Evolutionary conservation across 2,797 vertebrate species (phyloP), one percentile per base, ranked within the genome.

Genomic region (Pipistrellus pipistrellus): DNA sequence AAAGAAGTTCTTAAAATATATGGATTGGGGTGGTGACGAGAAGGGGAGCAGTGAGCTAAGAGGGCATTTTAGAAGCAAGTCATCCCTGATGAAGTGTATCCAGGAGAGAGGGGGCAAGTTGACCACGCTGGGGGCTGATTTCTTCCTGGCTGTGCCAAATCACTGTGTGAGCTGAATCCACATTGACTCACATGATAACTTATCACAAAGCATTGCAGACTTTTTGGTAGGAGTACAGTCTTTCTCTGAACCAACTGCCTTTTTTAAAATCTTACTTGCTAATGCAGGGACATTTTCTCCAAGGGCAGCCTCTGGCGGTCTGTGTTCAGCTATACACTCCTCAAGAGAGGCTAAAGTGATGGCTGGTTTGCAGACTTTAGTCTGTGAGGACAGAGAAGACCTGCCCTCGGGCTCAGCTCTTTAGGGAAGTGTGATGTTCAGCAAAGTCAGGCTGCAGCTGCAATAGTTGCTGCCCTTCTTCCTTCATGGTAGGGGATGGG

Each of bases 21-120:
- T 51, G 3, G 89, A 7, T 69, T 81, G 27, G 6, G 27, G n/a
- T 18, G 11, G 7, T 71, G n/a, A 27, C 44, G 82, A 44, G 64
- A 59, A 92, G 69, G 88, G 20, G 18, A 68, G 51, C 41, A 83
- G 21, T 80, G 64, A 91, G 20, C 32, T 66, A 71, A n/a, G 59
- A 55, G 53, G 44, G 1, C 78, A 48, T 81, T 92, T 89, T 62
- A 66, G 77, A 85, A 66, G 30, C 3, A 32, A 51, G 48, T 69
- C 23, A 10, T 32, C 18, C 10, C 41, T 2, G 25, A 20, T 27
- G 30, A 25, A 32, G 17, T 53, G 30, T 10, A 8, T 80, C 27
- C 13, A 71, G n/a, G n/a, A 30, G 30, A 72, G 4, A n/a, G 51
- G 82, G n/a, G 81, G 62, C 78, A 35, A 38, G 9, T 11, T 0